Evolutionary conservation across 2,797 vertebrate genomes (phyloP).

Genomic region (Alauda arvensis): DNA sequence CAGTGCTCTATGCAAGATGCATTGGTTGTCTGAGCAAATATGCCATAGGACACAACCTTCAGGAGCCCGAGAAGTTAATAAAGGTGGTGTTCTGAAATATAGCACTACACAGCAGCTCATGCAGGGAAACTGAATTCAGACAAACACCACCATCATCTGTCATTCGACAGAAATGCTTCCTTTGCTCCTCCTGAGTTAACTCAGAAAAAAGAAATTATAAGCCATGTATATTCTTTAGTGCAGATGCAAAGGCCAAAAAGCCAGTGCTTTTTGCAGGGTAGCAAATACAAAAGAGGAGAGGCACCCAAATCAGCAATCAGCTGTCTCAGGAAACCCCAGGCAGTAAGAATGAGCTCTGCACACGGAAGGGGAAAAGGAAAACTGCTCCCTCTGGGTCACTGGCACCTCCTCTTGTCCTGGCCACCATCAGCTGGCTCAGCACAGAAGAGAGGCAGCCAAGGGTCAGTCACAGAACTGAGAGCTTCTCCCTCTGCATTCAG

Average conservation of each 20-base stretch:
- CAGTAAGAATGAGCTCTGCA: accelerated
- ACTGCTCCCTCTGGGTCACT: accelerated
- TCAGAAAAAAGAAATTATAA: not conserved
- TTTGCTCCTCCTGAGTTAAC: not conserved
- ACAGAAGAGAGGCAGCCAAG: not conserved
- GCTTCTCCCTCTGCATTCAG: not conserved
- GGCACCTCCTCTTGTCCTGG: not conserved
- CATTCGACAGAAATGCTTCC: not conserved
- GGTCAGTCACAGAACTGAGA: not conserved
- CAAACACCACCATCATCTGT: not conserved
- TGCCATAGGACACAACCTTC: not conserved
- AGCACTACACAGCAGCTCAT: not conserved
- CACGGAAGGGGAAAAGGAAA: not conserved
- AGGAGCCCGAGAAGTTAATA: not conserved
- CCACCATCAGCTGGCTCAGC: not conserved
- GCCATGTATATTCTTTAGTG: not conserved
- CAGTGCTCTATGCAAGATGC: not conserved
- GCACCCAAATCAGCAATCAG: no score
- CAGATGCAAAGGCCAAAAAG: not conserved
- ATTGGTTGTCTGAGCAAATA: not conserved
- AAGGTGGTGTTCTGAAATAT: not conserved
- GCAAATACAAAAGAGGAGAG: accelerated
- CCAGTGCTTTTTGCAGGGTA: not conserved
- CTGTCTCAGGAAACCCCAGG: not conserved
- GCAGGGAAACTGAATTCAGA: not conserved